Evolutionary conservation across 2,888 invertebrate genomes (phyloP).

Genomic region (Spisula subtruncata): DNA sequence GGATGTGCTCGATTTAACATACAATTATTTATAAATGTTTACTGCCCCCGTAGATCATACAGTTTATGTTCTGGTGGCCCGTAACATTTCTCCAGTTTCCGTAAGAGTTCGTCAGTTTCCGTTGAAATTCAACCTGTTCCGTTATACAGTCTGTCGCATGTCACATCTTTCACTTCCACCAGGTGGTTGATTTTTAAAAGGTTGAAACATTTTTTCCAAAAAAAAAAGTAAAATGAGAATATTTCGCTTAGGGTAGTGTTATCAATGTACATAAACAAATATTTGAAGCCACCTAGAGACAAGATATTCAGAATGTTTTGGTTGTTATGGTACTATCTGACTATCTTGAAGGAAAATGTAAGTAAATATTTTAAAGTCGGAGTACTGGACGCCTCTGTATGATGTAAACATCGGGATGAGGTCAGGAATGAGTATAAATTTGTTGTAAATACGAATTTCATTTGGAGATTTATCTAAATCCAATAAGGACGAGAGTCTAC

Average conservation of each 20-base stretch:
- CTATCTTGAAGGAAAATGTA: not conserved
- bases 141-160: not conserved
- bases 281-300: not conserved
- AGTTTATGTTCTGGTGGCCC: not conserved
- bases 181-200: not conserved
- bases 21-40: not conserved
- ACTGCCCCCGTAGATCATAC: not conserved
- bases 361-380: not conserved
- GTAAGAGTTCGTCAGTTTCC: not conserved
- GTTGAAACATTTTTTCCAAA: not conserved
- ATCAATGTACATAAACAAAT: not conserved
- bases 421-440: not conserved
- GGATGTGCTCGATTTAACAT: not conserved
- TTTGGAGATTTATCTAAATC: not conserved
- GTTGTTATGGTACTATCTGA: constrained; percentile 7
- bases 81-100: not conserved
- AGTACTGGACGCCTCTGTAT: not conserved
- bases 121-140: not conserved
- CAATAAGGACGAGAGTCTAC: not conserved
- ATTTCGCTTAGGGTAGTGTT: not conserved
- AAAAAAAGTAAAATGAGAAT: not conserved
- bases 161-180: too few species aligned
- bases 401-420: constrained; percentile 1
- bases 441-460: not conserved
- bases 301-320: not conserved